Evolutionary conservation across 1,140 invertebrate species (phyloP).

Genomic region (Agrypnia vestita): DNA sequence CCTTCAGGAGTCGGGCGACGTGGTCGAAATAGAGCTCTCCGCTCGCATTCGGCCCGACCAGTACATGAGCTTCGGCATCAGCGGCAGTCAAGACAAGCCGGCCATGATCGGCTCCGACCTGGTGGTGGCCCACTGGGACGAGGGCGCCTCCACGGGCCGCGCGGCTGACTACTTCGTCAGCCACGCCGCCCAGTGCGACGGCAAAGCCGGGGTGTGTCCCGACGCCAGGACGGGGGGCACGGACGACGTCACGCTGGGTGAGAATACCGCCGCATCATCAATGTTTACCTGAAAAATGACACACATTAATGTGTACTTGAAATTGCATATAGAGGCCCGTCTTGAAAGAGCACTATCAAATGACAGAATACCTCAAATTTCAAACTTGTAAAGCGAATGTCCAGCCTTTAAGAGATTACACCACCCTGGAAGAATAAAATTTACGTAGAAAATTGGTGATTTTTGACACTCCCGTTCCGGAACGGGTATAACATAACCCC

Average conservation of each 20-base stretch:
- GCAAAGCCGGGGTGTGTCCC: slow-evolving; percentile 88
- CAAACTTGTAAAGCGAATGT: no score
- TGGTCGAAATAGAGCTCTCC: slow-evolving; percentile 83
- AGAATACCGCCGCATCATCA: no score
- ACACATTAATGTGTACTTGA: no score
- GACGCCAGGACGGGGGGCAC: slow-evolving; percentile 86
- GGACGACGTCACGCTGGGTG: slow-evolving; percentile 84
- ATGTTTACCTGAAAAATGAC: no score
- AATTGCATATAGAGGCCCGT: no score
- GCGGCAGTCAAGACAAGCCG: slow-evolving; percentile 80
- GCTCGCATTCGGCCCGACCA: slow-evolving; percentile 86
- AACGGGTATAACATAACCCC: no score
- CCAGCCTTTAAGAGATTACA: no score
- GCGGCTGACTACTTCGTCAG: slow-evolving; percentile 91
- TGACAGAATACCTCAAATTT: no score
- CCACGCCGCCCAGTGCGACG: slow-evolving; percentile 86
- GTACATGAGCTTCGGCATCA: slow-evolving; percentile 91
- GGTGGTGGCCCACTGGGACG: slow-evolving; percentile 86
- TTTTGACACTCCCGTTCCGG: no score
- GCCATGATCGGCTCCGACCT: slow-evolving; percentile 88
- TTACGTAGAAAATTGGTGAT: no score
- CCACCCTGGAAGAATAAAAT: no score
- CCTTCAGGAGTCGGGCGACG: slow-evolving; percentile 71
- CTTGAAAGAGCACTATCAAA: no score
- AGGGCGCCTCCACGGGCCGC: slow-evolving; percentile 75